Conservation (phyloP, 2,113 vertebrate genomes). For the Regulus satrapa region DNA sequence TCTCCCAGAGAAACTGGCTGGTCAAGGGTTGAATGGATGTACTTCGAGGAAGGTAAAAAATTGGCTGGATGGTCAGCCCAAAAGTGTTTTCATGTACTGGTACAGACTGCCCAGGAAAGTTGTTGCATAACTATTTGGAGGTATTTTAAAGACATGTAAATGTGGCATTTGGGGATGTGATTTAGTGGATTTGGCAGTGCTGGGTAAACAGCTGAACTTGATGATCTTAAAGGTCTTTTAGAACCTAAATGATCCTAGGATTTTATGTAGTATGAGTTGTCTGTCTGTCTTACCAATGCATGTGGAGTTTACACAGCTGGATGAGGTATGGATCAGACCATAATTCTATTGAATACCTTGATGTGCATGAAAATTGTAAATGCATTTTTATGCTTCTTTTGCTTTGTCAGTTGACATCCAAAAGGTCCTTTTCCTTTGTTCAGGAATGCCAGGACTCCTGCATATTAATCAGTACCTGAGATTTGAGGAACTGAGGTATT, state of each 20-base stretch:
- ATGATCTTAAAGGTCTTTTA: background rate
- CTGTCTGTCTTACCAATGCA: background rate
- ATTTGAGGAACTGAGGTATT: background rate
- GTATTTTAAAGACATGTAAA: background rate
- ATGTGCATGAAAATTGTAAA: rapidly evolving
- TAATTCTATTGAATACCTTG: background rate
- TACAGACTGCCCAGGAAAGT: background rate
- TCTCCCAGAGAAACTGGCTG: background rate
- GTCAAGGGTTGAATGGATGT: background rate
- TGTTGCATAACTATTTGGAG: background rate
- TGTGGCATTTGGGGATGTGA: background rate
- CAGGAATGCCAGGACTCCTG: background rate
- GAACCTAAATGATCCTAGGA: background rate
- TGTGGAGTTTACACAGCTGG: background rate
- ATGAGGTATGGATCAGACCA: rapidly evolving
- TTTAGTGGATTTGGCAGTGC: background rate
- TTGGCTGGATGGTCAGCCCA: background rate
- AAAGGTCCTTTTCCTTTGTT: background rate
- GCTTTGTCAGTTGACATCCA: background rate
- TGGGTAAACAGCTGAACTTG: background rate
- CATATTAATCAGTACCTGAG: background rate
- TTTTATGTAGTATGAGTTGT: background rate
- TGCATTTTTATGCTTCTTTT: background rate
- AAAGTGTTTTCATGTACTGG: background rate
- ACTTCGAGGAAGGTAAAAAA: background rate